Evolutionary conservation across 1,140 invertebrate genomes (phyloP).

Genomic region (Bactericera cockerelli): DNA sequence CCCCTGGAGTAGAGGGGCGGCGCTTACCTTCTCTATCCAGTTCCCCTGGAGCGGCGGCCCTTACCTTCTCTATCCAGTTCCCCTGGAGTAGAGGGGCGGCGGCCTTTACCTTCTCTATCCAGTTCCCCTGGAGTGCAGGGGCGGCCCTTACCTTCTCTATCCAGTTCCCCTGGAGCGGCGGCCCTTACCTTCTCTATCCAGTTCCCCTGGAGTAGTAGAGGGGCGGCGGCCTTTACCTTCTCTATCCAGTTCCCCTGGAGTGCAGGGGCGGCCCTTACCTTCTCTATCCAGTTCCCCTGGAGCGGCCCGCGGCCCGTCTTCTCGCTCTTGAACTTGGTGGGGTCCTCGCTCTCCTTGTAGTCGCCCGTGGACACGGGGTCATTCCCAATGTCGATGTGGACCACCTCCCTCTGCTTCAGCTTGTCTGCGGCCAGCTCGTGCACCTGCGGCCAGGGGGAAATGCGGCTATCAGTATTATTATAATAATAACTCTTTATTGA

Average conservation of each 20-base stretch:
- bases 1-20: too few species aligned
- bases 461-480: background rate
- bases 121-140: too few species aligned
- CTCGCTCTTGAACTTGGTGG: constrained; percentile 71
- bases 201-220: constrained; percentile 7
- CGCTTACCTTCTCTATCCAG: too few species aligned
- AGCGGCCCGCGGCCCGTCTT: constrained; percentile 93
- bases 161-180: too few species aligned
- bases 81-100: too few species aligned
- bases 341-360: constrained; percentile 82
- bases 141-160: too few species aligned
- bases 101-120: too few species aligned
- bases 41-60: too few species aligned
- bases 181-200: too few species aligned
- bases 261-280: constrained; percentile 32
- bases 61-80: too few species aligned
- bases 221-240: constrained; percentile 20
- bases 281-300: constrained; percentile 61
- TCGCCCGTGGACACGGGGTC: constrained; percentile 61
- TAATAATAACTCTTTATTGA: too few species aligned
- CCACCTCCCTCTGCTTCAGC: constrained; percentile 72
- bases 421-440: constrained; percentile 80
- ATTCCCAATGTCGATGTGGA: constrained; percentile 90
- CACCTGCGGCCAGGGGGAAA: constrained; percentile 39
- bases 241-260: constrained; percentile 69